Percentiles rank a stretch among this genome's conserved stretches.
phyloP scores from a whole-genome alignment of 2,888 invertebrate genomes.

The Poecilus cupreus region DNA sequence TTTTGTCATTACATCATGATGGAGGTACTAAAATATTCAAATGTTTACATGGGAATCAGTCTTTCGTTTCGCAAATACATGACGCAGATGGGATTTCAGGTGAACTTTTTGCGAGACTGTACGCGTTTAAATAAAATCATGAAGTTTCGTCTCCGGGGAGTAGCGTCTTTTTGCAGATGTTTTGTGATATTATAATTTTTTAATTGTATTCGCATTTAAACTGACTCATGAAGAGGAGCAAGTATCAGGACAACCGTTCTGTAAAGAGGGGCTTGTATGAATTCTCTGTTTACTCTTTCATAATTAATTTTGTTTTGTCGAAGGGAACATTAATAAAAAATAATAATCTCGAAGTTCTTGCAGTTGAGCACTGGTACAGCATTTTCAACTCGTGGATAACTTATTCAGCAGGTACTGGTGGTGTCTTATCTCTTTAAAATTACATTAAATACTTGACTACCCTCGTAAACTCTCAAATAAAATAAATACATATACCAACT shows the following conservation, averaged over 20 bases:
- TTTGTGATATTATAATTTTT: conserved; percentile 56
- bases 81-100: background rate
- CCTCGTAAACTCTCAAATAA: background rate
- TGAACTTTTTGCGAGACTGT: conserved; percentile 2
- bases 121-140: conserved; percentile 34
- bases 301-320: conserved; percentile 58
- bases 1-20: background rate
- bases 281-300: conserved; percentile 52
- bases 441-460: conserved; percentile 48
- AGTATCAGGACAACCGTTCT: background rate
- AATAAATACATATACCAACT: conserved; percentile 5
- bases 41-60: conserved; percentile 32
- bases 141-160: conserved; percentile 15
- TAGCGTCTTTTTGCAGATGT: conserved; percentile 25
- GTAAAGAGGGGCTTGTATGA: conserved; percentile 33
- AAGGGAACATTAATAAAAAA: conserved; percentile 55
- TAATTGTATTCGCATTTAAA: conserved; percentile 47
- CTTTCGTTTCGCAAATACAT: background rate
- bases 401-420: conserved; percentile 45
- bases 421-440: conserved; percentile 53
- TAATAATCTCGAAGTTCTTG: conserved; percentile 54
- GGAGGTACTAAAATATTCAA: conserved; percentile 14
- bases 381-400: conserved; percentile 32
- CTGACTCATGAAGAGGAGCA: background rate
- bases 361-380: conserved; percentile 18